phyloP scores from a whole-genome alignment of 2,797 vertebrate species.

The Tympanoctomys barrerae region DNA sequence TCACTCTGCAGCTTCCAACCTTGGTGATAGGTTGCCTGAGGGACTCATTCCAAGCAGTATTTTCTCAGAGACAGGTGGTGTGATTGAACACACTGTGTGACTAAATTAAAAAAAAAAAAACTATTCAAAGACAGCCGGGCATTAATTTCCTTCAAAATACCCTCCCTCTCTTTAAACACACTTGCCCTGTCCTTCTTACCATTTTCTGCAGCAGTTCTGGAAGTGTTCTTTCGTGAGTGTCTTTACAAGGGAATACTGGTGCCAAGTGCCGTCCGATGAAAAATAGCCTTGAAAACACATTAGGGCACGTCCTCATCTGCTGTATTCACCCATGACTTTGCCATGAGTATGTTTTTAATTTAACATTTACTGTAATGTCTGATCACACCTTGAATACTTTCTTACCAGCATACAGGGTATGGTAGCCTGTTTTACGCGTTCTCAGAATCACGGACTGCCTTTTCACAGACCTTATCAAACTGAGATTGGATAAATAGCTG shows the following conservation, averaged over 20 bases:
- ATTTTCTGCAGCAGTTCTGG: neutral
- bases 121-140: neutral
- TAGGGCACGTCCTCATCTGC: neutral
- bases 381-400: neutral
- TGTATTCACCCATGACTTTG: neutral
- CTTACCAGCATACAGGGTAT: neutral
- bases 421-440: neutral
- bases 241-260: neutral
- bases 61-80: neutral
- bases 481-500: neutral
- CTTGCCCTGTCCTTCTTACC: neutral
- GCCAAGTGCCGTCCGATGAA: neutral
- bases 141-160: neutral
- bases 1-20: neutral
- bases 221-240: neutral
- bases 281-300: neutral
- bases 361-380: neutral
- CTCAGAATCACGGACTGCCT: too few relatives aligned
- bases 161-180: neutral
- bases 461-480: neutral
- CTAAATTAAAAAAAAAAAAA: neutral
- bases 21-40: neutral
- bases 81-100: neutral
- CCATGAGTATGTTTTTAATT: neutral
- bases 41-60: too few relatives aligned